Conservation (phyloP, 2,113 vertebrate species). For the Plecturocebus donacophilus region DNA sequence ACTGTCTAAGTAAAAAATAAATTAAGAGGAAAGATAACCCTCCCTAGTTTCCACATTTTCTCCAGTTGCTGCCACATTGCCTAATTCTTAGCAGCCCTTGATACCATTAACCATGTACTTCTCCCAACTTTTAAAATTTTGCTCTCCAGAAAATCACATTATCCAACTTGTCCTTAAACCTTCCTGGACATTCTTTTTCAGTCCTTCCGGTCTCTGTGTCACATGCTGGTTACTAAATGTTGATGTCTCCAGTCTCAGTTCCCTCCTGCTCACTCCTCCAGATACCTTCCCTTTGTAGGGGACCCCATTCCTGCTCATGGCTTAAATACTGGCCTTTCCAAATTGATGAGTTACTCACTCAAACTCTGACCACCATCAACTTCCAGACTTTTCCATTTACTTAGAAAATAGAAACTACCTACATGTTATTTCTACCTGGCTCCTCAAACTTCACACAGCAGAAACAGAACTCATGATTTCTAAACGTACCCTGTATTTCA, state of each 20-base stretch:
- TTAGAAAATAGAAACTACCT: neutral
- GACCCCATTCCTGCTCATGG: neutral
- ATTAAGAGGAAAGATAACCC: neutral
- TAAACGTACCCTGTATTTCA: neutral
- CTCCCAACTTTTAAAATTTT: neutral
- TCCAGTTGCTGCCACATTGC: neutral
- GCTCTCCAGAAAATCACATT: neutral
- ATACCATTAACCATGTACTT: neutral
- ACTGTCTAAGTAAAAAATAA: neutral
- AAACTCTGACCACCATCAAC: neutral
- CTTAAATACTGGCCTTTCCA: neutral
- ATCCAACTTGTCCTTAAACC: neutral
- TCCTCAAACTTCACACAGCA: neutral
- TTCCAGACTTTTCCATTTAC: neutral
- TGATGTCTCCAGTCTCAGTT: neutral
- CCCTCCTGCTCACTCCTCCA: neutral
- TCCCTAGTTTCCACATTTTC: neutral
- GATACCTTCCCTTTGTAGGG: neutral
- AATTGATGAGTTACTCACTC: neutral
- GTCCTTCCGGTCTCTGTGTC: neutral
- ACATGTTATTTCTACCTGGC: neutral
- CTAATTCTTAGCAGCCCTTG: neutral
- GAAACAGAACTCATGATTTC: neutral
- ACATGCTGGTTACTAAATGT: neutral
- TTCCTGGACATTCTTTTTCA: neutral